A percentile compares a stretch with the other conserved stretches of the same genome.
These are phyloP conservation scores for Coptodon bakossiorum DNA, from an alignment of 2,113 vertebrate genomes.

Conservation along the genomic window DNA sequence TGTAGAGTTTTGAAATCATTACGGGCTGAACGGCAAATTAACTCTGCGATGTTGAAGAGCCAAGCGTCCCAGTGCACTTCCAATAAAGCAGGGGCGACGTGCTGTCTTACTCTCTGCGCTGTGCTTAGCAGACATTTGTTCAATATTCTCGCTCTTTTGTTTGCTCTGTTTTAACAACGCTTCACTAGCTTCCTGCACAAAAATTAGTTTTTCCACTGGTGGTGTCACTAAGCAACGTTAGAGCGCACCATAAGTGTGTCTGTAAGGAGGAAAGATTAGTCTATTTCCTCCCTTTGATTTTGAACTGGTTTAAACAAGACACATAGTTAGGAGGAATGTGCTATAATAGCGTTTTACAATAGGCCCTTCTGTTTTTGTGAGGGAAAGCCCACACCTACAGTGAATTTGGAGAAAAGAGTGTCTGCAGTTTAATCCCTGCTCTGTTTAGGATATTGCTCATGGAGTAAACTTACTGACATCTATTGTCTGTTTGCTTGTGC, in stretches of 20 bases:
- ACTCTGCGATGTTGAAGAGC: not conserved
- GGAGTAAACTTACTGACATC: not conserved
- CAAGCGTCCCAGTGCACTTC: not conserved
- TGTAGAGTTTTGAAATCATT: not conserved
- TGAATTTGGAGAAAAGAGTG: conserved; percentile 6
- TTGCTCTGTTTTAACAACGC: conserved; percentile 59
- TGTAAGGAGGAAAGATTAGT: conserved; percentile 53
- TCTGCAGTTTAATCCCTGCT: not conserved
- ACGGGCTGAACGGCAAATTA: not conserved
- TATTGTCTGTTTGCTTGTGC: not conserved
- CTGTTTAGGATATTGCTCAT: conserved; percentile 19
- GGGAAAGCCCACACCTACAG: conserved; percentile 22
- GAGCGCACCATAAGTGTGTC: conserved; percentile 25
- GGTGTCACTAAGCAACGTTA: conserved; percentile 55
- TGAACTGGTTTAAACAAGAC: conserved; percentile 39
- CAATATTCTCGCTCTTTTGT: conserved; percentile 51
- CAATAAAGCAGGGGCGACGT: not conserved
- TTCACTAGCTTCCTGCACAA: conserved; percentile 51
- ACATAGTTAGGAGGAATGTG: conserved; percentile 52
- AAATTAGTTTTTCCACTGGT: conserved; percentile 60
- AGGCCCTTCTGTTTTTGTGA: conserved; percentile 30
- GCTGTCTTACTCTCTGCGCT: not conserved
- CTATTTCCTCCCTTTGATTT: conserved; percentile 56
- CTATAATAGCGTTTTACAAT: conserved; percentile 19
- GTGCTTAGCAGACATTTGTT: conserved; percentile 40